Evolutionary conservation across 2,113 vertebrate genomes (phyloP).

Genomic region (Grantiella picta): DNA sequence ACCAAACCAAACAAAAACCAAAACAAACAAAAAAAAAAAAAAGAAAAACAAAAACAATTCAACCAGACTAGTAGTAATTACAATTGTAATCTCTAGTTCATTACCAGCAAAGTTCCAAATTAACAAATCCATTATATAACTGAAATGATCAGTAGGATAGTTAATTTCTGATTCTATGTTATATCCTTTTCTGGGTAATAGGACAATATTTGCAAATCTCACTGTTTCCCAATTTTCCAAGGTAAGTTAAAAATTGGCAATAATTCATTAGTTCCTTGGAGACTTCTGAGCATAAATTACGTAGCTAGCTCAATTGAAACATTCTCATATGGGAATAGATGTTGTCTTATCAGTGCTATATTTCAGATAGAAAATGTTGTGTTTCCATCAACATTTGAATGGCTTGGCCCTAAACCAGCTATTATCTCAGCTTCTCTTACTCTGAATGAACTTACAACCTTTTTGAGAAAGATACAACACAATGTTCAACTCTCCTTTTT

Average conservation of each 20-base stretch:
- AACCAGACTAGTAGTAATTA: neutral
- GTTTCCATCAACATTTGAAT: neutral
- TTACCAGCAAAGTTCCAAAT: neutral
- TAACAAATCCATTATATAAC: neutral
- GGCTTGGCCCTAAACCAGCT: slow-evolving; percentile 4
- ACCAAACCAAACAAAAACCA: neutral
- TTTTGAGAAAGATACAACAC: neutral
- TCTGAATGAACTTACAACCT: slow-evolving; percentile 1
- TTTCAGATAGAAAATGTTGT: slow-evolving; percentile 16
- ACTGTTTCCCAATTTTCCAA: neutral
- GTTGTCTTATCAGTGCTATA: slow-evolving; percentile 19
- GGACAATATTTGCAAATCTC: neutral
- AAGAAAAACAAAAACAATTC: neutral
- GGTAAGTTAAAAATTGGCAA: neutral
- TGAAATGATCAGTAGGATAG: neutral
- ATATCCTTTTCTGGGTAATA: neutral
- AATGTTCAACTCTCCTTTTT: neutral
- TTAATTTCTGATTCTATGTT: neutral
- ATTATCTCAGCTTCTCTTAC: slow-evolving; percentile 29
- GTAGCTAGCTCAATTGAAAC: neutral
- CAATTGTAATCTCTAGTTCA: neutral
- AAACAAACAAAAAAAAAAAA: neutral
- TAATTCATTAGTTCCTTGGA: neutral
- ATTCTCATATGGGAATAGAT: neutral
- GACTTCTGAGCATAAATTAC: neutral